Evolutionary conservation across 2,888 invertebrate genomes (phyloP).

Genomic region (Spodoptera picta): DNA sequence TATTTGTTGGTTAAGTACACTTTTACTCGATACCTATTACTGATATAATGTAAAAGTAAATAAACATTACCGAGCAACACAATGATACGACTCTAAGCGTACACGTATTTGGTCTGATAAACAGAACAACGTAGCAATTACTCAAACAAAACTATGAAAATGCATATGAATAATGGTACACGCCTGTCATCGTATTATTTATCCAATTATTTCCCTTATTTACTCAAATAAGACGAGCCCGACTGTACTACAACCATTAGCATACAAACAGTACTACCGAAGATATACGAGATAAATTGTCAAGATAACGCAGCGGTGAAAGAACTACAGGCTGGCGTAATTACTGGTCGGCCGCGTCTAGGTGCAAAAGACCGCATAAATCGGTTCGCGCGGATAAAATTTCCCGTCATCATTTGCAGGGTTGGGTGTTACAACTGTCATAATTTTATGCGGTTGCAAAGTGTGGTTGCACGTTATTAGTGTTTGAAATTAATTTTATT

Average conservation of each 20-base stretch:
- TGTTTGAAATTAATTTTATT: constrained; percentile 51
- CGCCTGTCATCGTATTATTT: constrained; percentile 45
- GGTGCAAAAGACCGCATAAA: constrained; percentile 63
- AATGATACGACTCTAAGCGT: not conserved
- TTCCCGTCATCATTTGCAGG: constrained; percentile 42
- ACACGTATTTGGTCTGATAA: not conserved
- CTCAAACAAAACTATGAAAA: constrained; percentile 13
- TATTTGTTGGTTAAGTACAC: constrained; percentile 9
- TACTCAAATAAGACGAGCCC: constrained; percentile 45
- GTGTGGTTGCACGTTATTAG: constrained; percentile 50
- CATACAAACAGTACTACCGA: constrained; percentile 81
- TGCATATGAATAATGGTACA: constrained; percentile 25
- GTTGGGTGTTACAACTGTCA: constrained; percentile 54
- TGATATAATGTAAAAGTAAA: not conserved
- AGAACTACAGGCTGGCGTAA: constrained; percentile 76
- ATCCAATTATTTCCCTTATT: constrained; percentile 52
- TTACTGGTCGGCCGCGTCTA: constrained; percentile 69
- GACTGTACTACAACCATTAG: constrained; percentile 74
- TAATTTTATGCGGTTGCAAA: constrained; percentile 54
- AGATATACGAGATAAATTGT: constrained; percentile 83
- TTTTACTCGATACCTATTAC: not conserved
- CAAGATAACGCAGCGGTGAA: constrained; percentile 78
- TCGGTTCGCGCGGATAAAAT: constrained; percentile 50
- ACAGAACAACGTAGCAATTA: constrained; percentile 22
- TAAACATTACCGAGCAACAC: not conserved